Conservation (phyloP, 1,140 invertebrate species). For the Chrysoperla carnea region DNA sequence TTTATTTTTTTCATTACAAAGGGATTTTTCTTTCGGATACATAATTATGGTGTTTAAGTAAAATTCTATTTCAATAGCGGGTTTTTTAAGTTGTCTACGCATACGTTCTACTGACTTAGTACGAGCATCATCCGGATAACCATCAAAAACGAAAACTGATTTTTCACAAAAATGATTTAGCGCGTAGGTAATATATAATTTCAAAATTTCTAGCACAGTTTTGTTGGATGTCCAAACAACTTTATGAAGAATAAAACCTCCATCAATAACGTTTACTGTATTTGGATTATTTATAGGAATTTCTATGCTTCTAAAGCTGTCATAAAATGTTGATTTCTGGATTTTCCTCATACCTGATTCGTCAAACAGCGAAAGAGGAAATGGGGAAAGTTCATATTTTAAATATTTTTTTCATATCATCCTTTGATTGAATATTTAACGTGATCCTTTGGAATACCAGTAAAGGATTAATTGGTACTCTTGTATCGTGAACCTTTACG, state of each 20-base stretch:
- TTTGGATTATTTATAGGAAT: neutral
- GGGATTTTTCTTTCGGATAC: no score
- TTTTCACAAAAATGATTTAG: no score
- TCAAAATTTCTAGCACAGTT: no score
- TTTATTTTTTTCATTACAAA: no score
- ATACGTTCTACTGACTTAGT: no score
- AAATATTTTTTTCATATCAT: slow-evolving; percentile 14
- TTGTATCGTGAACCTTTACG: slow-evolving; percentile 4
- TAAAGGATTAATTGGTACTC: slow-evolving; percentile 8
- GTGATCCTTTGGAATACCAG: slow-evolving; percentile 14
- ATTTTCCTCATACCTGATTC: slow-evolving; percentile 15
- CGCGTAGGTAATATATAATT: no score
- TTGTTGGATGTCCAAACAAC: neutral
- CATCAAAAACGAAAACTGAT: no score
- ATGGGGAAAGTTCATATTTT: slow-evolving; percentile 14
- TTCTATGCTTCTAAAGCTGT: slow-evolving; percentile 3
- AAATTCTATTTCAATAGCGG: no score
- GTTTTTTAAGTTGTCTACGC: no score
- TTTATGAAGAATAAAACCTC: slow-evolving; percentile 9
- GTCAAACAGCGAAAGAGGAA: slow-evolving; percentile 15
- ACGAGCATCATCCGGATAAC: no score
- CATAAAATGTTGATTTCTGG: slow-evolving; percentile 12
- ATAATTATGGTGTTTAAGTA: no score
- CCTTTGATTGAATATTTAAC: slow-evolving; percentile 10
- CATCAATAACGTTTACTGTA: slow-evolving; percentile 6